Percentiles rank a stretch among this genome's conserved stretches.
Evolutionary conservation across 2,113 vertebrate genomes (phyloP).

Genomic region (Bujurquina vittata): DNA sequence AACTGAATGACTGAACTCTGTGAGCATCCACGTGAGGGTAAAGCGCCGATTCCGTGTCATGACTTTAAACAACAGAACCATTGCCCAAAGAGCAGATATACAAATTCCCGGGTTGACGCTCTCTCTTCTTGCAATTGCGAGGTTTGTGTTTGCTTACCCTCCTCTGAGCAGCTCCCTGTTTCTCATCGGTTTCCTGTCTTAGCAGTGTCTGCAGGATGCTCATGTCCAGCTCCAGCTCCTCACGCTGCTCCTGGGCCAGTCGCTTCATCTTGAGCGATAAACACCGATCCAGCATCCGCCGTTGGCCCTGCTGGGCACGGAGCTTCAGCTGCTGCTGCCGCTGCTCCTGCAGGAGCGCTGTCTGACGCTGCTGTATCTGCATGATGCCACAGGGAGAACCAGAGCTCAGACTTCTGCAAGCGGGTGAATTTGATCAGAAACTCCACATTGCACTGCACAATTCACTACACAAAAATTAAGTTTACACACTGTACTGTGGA

Average conservation of each 20-base stretch:
- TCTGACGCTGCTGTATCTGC: constrained; percentile 80
- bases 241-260: constrained; percentile 76
- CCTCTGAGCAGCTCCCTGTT: constrained; percentile 71
- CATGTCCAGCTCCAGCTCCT: constrained; percentile 83
- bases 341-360: constrained; percentile 77
- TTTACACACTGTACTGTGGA: too few relatives aligned
- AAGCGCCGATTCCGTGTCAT: neutral
- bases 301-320: constrained; percentile 64
- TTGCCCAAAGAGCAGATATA: neutral
- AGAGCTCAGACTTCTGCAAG: neutral
- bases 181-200: constrained; percentile 69
- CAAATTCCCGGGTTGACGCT: neutral
- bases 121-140: neutral
- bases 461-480: too few relatives aligned
- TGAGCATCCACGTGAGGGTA: neutral
- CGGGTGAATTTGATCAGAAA: neutral
- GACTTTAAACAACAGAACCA: neutral
- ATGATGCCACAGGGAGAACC: neutral
- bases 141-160: constrained; percentile 77
- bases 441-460: neutral
- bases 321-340: constrained; percentile 68
- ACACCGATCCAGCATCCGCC: constrained; percentile 74
- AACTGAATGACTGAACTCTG: neutral
- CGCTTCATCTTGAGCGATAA: constrained; percentile 79
- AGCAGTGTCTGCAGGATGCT: constrained; percentile 78